These are phyloP conservation scores for Strigops habroptila DNA, from an alignment of 2,113 vertebrate genomes.

Conservation along the genomic window DNA sequence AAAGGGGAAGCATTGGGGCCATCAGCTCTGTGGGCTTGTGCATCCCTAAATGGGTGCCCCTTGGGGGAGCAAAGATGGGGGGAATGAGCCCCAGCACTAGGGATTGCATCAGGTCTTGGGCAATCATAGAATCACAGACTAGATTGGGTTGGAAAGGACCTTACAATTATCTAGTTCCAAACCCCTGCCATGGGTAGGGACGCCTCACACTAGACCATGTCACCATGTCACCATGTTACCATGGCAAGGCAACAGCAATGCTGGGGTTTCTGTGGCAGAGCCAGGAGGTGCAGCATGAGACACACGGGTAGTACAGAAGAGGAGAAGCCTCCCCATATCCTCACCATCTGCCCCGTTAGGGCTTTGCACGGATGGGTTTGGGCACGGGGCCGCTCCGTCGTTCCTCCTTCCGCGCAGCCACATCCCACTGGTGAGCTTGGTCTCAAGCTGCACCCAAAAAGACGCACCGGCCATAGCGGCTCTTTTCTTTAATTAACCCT, in stretches of 20 bases:
- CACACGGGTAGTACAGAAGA: not conserved
- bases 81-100: not conserved
- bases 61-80: not conserved
- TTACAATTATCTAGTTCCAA: not conserved
- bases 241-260: not conserved
- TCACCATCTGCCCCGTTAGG: rapidly evolving
- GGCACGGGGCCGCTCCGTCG: rapidly evolving
- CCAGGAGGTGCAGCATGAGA: constrained; percentile 29
- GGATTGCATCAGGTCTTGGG: not conserved
- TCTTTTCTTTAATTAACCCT: constrained; percentile 10
- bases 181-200: not conserved
- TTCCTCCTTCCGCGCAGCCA: not conserved
- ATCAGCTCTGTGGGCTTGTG: not conserved
- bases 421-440: rapidly evolving
- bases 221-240: not conserved
- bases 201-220: not conserved
- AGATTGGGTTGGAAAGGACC: not conserved
- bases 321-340: not conserved
- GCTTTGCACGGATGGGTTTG: not conserved
- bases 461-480: not conserved
- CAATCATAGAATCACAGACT: not conserved
- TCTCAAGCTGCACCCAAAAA: not conserved
- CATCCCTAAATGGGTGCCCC: not conserved
- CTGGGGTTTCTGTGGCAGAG: constrained; percentile 51
- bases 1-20: constrained; percentile 67